These are phyloP conservation scores for Synaphobranchus kaupii DNA, from an alignment of 2,797 vertebrate species.

Conservation along the genomic window DNA sequence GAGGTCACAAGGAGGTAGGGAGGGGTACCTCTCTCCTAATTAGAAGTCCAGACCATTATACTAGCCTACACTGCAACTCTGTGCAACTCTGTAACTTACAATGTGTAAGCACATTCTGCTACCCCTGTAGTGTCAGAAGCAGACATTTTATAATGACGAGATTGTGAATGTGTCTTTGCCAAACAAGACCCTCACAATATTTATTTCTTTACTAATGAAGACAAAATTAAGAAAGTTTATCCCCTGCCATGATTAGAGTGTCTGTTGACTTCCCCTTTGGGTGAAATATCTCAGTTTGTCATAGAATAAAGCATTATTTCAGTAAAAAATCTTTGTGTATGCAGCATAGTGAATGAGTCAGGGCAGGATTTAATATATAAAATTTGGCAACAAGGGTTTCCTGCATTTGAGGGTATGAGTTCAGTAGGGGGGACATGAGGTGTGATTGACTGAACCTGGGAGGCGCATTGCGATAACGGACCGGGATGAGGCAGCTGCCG, in stretches of 20 bases:
- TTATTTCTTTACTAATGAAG: not conserved
- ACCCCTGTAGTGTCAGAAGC: not conserved
- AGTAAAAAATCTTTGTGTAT: not conserved
- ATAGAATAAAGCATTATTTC: not conserved
- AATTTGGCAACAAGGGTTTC: not conserved
- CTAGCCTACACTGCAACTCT: too few relatives aligned
- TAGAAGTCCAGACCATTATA: too few relatives aligned
- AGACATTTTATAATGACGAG: not conserved
- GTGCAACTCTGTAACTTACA: too few relatives aligned
- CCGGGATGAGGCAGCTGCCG: too few relatives aligned
- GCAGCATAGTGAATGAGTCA: not conserved
- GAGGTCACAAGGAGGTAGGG: too few relatives aligned
- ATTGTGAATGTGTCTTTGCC: not conserved
- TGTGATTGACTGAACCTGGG: too few relatives aligned
- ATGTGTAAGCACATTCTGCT: not conserved
- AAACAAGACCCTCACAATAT: not conserved
- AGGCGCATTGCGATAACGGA: too few relatives aligned
- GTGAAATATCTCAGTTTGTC: not conserved
- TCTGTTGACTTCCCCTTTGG: not conserved
- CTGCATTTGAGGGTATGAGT: too few relatives aligned
- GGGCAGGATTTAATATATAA: not conserved
- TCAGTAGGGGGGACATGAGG: too few relatives aligned
- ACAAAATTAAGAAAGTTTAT: not conserved
- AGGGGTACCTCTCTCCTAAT: too few relatives aligned
- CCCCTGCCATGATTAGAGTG: not conserved